A percentile compares a stretch with the other conserved stretches of the same genome.
Evolutionary conservation across 2,113 vertebrate genomes (phyloP).

Genomic region (Vidua macroura): DNA sequence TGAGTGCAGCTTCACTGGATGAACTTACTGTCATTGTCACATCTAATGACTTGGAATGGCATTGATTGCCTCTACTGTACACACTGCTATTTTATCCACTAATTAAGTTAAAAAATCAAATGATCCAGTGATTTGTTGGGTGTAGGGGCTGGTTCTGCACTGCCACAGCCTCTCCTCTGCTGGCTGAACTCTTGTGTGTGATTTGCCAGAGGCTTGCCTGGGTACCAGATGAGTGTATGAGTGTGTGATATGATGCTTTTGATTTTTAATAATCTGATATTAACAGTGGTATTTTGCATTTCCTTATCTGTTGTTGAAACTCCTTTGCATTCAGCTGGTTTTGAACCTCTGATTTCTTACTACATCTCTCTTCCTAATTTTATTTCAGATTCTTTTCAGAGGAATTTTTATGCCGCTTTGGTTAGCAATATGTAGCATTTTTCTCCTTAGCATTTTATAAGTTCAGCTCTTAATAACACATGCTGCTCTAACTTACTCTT

Average conservation of each 20-base stretch:
- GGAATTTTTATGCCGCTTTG: neutral
- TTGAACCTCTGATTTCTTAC: neutral
- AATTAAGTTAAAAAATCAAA: constrained; percentile 21
- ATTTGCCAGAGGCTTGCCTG: neutral
- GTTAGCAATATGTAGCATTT: neutral
- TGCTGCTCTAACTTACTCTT: neutral
- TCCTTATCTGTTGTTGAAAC: neutral
- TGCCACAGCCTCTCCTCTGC: neutral
- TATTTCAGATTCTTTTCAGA: neutral
- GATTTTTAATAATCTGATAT: neutral
- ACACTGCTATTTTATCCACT: neutral
- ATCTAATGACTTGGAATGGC: neutral
- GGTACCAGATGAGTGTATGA: neutral
- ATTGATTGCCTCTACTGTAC: neutral
- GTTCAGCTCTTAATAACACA: neutral
- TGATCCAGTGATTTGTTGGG: neutral
- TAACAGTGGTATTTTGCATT: neutral
- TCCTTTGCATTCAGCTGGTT: neutral
- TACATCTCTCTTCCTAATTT: neutral
- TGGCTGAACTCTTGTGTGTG: neutral
- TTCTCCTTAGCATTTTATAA: neutral
- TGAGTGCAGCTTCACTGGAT: neutral
- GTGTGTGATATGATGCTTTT: neutral
- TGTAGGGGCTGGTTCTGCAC: neutral
- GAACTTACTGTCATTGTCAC: neutral